Conservation (phyloP, 2,797 vertebrate species). For the Sylvia borin region DNA sequence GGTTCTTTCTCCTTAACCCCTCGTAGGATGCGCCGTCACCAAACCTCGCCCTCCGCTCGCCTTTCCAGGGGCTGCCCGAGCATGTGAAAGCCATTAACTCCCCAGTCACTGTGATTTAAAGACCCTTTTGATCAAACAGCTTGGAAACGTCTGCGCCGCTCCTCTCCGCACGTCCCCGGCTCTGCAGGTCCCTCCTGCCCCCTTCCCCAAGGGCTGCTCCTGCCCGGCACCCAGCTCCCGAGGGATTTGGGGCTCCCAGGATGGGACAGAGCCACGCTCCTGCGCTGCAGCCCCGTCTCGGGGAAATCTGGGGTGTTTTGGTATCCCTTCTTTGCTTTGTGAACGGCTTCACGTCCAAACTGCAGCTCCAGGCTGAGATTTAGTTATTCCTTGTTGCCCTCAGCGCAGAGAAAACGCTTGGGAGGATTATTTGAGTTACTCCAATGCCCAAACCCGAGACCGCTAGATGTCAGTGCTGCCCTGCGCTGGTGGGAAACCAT, state of each 20-base stretch:
- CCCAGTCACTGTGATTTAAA: background rate
- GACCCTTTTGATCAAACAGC: background rate
- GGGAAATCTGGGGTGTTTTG: accelerated
- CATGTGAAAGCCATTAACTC: slow-evolving; percentile 1
- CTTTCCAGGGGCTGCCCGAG: background rate
- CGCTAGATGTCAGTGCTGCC: slow-evolving; percentile 70
- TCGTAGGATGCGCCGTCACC: background rate
- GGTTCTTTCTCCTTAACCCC: background rate
- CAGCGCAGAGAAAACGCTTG: accelerated
- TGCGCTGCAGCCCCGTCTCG: accelerated
- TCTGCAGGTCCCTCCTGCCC: background rate
- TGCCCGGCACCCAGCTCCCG: background rate
- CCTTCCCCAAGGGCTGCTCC: background rate
- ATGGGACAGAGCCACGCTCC: accelerated
- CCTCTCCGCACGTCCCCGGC: background rate
- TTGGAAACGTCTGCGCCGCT: background rate
- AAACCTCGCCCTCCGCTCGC: background rate
- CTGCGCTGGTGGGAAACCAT: background rate
- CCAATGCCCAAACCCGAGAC: accelerated
- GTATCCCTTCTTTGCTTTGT: background rate
- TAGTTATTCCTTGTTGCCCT: background rate
- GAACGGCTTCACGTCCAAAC: accelerated
- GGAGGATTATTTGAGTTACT: background rate
- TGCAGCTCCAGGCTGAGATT: too few species aligned
- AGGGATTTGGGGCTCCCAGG: background rate